Evolutionary conservation across 2,113 vertebrate species (phyloP), one percentile per base, ranked within the genome.

Genomic region (human (Homo sapiens)): DNA sequence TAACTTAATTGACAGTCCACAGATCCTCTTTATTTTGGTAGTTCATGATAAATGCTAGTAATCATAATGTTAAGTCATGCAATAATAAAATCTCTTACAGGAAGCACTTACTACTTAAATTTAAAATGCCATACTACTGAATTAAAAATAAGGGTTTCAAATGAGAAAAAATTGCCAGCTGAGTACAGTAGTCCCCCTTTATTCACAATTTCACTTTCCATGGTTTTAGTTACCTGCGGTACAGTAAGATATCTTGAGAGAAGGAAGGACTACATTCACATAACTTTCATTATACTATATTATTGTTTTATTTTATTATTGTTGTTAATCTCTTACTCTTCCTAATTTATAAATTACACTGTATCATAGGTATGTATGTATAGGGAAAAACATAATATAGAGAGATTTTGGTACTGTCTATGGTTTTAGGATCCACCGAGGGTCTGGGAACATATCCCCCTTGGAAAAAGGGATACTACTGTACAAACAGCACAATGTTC

Each of bases 101-200:
- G 20, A 83, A 92, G 3, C 20, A 73, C 25, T 95, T 57, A 43
- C 23, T 76, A 64, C 43, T 92, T 88, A 95, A 94, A 96, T 81
- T 48, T n/a, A 87, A 94, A 89, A 73, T 55, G 93, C n/a, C 78
- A 5, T 6, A 50, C 22, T 55, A 92, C 22, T 85, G 94, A 89
- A 94, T 84, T 93, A 81, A 96, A 97, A 96, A 86, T 11, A 82
- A 25, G 10, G n/a, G 59, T 66, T 32, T 90, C 80, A 78, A 88
- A 76, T 72, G 14, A 86, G 72, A 78, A 94, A 55, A 59, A 78
- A 64, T 9, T 80, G 59, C 27, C 97, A 93, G 16, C 35, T 91
- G 83, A 94, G 64, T 76, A 78, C 18, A 22, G 25, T 8, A 30
- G 27, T 48, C 27, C 16, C 27, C 43, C 4, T 17, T 35, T 78